These are phyloP conservation scores for Drepana falcataria DNA, from an alignment of 2,888 invertebrate species.

Conservation along the genomic window DNA sequence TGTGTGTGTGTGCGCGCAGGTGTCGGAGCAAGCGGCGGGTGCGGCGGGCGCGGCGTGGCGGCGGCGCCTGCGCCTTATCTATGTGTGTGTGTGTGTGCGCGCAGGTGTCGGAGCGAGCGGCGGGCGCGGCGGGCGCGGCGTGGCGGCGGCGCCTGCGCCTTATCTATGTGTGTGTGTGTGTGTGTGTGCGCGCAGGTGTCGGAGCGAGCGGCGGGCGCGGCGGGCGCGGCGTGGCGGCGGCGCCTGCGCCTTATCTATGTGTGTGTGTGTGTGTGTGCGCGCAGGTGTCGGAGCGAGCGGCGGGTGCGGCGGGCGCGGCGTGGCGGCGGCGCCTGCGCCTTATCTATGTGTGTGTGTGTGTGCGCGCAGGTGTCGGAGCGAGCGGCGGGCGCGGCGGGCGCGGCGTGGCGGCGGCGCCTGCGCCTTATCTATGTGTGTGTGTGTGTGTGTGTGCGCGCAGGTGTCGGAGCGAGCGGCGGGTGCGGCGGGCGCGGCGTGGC, in stretches of 20 bases:
- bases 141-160: conserved; percentile 75
- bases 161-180: too few species aligned
- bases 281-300: conserved; percentile 30
- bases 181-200: conserved; percentile 24
- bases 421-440: too few species aligned
- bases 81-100: too few species aligned
- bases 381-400: conserved; percentile 69
- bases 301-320: conserved; percentile 78
- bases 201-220: conserved; percentile 53
- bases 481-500: conserved; percentile 79
- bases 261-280: too few species aligned
- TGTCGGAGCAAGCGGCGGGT: conserved; percentile 40
- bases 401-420: conserved; percentile 80
- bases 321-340: conserved; percentile 75
- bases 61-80: conserved; percentile 76
- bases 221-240: conserved; percentile 78
- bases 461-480: conserved; percentile 38
- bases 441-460: conserved; percentile 14
- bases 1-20: conserved; percentile 19
- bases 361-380: conserved; percentile 27
- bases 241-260: conserved; percentile 77
- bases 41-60: conserved; percentile 79
- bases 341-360: too few species aligned
- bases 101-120: conserved; percentile 30
- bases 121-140: conserved; percentile 78